Conservation (phyloP, 2,888 invertebrate species). For the Agriopis aurantiaria region DNA sequence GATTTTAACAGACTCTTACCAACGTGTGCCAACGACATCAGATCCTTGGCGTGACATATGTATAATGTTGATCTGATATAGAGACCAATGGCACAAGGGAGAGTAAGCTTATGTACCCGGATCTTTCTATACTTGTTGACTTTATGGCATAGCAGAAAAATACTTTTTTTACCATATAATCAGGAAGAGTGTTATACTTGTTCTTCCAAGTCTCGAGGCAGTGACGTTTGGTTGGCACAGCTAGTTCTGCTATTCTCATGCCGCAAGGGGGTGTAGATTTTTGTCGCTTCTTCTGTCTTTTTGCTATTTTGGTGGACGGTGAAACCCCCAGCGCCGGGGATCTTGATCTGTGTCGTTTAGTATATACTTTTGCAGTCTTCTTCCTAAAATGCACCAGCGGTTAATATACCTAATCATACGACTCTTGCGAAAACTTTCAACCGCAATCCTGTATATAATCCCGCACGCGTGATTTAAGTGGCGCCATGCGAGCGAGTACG, state of each 20-base stretch:
- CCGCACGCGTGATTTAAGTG: too few relatives aligned
- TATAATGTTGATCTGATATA: too few relatives aligned
- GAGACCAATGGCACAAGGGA: too few relatives aligned
- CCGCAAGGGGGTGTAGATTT: conserved; percentile 56
- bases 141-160: too few relatives aligned
- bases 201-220: conserved; percentile 75
- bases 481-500: neutral
- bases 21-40: neutral
- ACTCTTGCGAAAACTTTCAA: too few relatives aligned
- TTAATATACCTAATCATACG: too few relatives aligned
- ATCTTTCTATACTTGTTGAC: too few relatives aligned
- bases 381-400: conserved; percentile 20
- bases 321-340: conserved; percentile 14
- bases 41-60: neutral
- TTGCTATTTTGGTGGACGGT: neutral
- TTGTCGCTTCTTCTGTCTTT: conserved; percentile 1
- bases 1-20: too few relatives aligned
- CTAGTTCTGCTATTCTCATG: conserved; percentile 71
- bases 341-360: conserved; percentile 23
- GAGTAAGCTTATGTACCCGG: too few relatives aligned
- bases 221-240: conserved; percentile 72
- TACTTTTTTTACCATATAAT: conserved; percentile 62
- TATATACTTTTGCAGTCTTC: conserved; percentile 20
- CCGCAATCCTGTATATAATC: neutral
- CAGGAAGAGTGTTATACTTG: conserved; percentile 65